Conservation (phyloP, 1,140 invertebrate species). For the Trypoxylus dichotomus region DNA sequence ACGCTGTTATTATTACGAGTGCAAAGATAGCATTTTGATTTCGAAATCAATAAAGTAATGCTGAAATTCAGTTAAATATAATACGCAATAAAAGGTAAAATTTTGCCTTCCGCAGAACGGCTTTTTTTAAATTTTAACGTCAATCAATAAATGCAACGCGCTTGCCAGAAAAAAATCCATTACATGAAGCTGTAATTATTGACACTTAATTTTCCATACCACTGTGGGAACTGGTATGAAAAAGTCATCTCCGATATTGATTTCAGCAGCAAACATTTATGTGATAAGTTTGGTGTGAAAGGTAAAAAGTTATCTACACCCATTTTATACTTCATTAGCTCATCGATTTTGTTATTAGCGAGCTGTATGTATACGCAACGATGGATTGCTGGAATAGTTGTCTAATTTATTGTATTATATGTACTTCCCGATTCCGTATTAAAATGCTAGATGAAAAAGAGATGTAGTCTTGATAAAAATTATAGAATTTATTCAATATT, state of each 20-base stretch:
- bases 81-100: background rate
- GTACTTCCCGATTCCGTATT: too few species aligned
- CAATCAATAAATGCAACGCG: background rate
- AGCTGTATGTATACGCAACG: background rate
- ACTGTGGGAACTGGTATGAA: background rate
- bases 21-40: too few species aligned
- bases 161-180: background rate
- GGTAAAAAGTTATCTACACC: background rate
- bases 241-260: background rate
- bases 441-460: too few species aligned
- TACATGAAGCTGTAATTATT: background rate
- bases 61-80: too few species aligned
- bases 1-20: too few species aligned
- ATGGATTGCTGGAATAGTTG: background rate
- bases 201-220: background rate
- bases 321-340: background rate
- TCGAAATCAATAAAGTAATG: too few species aligned
- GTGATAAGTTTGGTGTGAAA: background rate
- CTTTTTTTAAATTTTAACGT: background rate
- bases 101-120: background rate
- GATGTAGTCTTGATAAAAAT: too few species aligned
- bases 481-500: too few species aligned
- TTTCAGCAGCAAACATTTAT: background rate
- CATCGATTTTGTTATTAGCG: background rate
- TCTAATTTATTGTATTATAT: too few species aligned